Percentiles rank a stretch among this genome's conserved stretches.
Evolutionary conservation across 2,113 vertebrate species (phyloP).

Genomic region (Tretioscincus oriximinensis): DNA sequence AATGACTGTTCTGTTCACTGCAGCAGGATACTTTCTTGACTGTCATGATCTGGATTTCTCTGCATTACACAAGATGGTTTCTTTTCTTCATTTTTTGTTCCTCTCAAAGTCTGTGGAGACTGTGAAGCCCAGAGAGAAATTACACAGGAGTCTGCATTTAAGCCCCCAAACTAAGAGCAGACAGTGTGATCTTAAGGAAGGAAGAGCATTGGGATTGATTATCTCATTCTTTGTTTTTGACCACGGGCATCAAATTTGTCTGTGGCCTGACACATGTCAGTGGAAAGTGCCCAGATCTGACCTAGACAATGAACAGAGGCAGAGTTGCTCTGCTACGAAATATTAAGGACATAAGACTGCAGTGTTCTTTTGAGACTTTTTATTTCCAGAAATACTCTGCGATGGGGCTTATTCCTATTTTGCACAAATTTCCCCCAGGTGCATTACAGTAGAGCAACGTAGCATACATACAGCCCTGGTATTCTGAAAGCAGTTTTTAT

Average conservation of each 20-base stretch:
- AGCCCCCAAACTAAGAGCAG: too few species aligned
- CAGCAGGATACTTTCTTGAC: too few species aligned
- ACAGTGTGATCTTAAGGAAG: too few species aligned
- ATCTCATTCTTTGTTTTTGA: neutral
- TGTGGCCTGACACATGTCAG: neutral
- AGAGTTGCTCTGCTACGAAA: neutral
- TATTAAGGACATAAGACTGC: neutral
- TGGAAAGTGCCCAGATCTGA: too few species aligned
- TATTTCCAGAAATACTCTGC: neutral
- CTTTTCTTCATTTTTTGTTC: too few species aligned
- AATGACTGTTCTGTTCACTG: too few species aligned
- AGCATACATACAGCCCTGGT: neutral
- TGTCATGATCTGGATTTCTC: too few species aligned
- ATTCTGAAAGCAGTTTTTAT: slow-evolving; percentile 26
- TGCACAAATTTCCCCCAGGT: neutral
- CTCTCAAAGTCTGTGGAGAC: too few species aligned
- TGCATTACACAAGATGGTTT: too few species aligned
- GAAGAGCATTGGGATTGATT: too few species aligned
- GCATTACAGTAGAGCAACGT: neutral
- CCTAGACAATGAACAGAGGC: neutral
- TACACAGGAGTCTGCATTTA: too few species aligned
- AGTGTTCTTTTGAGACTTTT: neutral
- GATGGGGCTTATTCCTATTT: neutral
- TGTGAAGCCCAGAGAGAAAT: too few species aligned
- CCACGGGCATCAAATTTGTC: neutral